Evolutionary conservation across 2,888 invertebrate genomes (phyloP), one percentile per base, ranked within the genome.

Genomic region (Trichopoda pennipes): DNA sequence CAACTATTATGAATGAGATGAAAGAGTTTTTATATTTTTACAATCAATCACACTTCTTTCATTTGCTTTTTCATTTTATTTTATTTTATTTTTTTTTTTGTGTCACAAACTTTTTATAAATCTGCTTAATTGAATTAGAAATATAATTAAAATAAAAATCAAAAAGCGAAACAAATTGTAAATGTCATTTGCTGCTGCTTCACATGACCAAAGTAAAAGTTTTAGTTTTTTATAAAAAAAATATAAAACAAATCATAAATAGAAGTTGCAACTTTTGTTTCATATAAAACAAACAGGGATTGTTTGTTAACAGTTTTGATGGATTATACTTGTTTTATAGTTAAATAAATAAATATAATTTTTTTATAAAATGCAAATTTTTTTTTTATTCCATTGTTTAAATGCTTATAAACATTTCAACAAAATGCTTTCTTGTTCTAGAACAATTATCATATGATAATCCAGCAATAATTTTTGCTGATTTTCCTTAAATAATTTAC

Each of bases 51-150:
- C 23, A 56, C 47, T 64, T 21, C 35, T 38, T 49, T 42, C 32
- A 63, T 21, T 73, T 7, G 19, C 17, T 38, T 28, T 73, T 44
- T 3, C 19, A 38, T 51, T 53, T n/a, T 19, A n/a, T 21, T 9
- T 23, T 23, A 2, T 38, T 35, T n/a, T 32, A n/a, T 35, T 51
- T 42, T 19, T 42, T 35, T 32, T 32, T 32, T 38, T 7, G 12
- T 12, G 38, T 38, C 38, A 66, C 2, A 64, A 74, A 74, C 14
- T 74, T 74, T 49, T 66, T 35, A 47, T 47, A 47, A 64, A 47
- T 35, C 12, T 74, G n/a, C n/a, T 66, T 58, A 75, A 75, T 63
- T 74, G 74, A 64, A 74, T 74, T 66, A 66, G 38, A 74, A 55
- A 47, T 74, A 56, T 35, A 74, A 63, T 56, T 55, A 44, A 47